Percentiles rank a stretch among this genome's conserved stretches.
Conservation (phyloP, 2,113 vertebrate genomes). For the Ameiurus melas region DNA sequence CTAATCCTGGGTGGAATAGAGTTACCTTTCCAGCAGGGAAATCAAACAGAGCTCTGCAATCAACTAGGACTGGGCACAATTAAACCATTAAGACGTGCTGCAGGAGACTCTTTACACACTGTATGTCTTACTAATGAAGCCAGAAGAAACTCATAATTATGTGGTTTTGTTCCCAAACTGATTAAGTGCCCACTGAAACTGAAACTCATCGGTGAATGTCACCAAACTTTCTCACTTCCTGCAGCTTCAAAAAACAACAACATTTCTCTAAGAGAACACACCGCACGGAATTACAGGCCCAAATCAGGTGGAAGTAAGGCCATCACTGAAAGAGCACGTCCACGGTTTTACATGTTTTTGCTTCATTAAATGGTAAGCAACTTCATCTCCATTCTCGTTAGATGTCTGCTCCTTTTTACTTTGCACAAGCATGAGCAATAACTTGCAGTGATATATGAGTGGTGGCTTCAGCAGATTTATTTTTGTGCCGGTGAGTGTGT, state of each 20-base stretch:
- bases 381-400: background rate
- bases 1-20: constrained; percentile 84
- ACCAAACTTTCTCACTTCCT: constrained; percentile 38
- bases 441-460: background rate
- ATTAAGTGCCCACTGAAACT: constrained; percentile 54
- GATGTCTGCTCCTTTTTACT: constrained; percentile 1
- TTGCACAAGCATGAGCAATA: constrained; percentile 15
- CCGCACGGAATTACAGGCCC: background rate
- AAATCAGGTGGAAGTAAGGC: background rate
- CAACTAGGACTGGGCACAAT: constrained; percentile 86
- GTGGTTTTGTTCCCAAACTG: constrained; percentile 74
- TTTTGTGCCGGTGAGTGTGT: background rate
- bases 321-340: background rate
- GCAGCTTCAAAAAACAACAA: background rate
- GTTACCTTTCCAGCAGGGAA: constrained; percentile 87
- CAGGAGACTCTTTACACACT: constrained; percentile 88
- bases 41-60: constrained; percentile 82
- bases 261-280: background rate
- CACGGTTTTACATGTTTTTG: background rate
- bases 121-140: constrained; percentile 90
- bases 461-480: constrained; percentile 27
- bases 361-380: background rate
- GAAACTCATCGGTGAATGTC: constrained; percentile 54
- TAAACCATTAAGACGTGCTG: constrained; percentile 92
- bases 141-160: constrained; percentile 67